Base-by-base conservation (phyloP, 2,888 invertebrate genomes). In the Acronicta aceris region DNA sequence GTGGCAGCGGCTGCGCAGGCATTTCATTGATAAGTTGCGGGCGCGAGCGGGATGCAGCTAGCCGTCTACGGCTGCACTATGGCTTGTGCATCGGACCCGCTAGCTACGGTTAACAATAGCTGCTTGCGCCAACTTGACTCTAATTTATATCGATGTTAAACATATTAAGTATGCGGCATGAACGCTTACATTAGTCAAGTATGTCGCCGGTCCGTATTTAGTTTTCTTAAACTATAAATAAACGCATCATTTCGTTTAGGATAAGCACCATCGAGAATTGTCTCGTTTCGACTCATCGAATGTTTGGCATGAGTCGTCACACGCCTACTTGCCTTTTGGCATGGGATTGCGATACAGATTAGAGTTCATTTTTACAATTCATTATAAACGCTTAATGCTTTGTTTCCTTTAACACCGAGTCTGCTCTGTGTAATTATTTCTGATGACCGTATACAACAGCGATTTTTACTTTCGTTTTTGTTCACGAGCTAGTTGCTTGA, bases 21-120 rank as follows among this genome's bases (percentile, higher is more conserved):
- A 92, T 93, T 91, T 90, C 92, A 93, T 93, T 93, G 93, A 93
- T 93, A 93, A 93, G 82, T 90, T 81, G 87, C 80, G 85, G 82
- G 86, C 87, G 89, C 80, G 90, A 90, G 89, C 85, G 88, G 90
- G 91, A 91, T 88, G 87, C 86, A 87, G 81, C 87, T 89, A 89
- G 80, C 69, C 64, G 71, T 76, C 79, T 75, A 81, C 72, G 78
- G 70, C 67, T 82, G 76, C 71, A 79, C 82, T 80, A 71, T 78
- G 68, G 48, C 43, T 73, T 76, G 66, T 66, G 65, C 78, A 71
- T 65, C 61, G 62, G 71, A 77, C 78, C 75, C 80, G 78, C 79
- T 79, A 78, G 56, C 61, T 79, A 63, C 60, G 65, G 67, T 73
- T 69, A 73, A 79, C 81, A 75, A 83, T 79, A 77, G 71, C 62